Evolutionary conservation across 2,888 invertebrate genomes (phyloP).

Genomic region (Stenichneumon culpator): DNA sequence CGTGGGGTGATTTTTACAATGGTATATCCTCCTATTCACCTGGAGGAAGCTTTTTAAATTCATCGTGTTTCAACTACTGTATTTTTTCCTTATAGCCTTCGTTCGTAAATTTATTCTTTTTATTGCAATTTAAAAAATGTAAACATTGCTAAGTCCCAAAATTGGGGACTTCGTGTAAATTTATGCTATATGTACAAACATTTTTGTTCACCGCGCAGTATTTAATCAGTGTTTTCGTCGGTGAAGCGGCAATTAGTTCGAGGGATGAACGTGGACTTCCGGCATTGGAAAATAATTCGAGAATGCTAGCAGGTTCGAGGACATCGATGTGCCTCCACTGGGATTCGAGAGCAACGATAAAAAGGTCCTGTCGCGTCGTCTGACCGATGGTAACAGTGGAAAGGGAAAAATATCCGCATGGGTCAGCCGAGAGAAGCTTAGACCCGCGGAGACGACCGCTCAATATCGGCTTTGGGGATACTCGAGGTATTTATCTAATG

Average conservation of each 20-base stretch:
- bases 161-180: not conserved
- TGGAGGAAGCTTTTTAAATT: conserved; percentile 13
- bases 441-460: conserved; percentile 79
- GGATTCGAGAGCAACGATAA: conserved; percentile 70
- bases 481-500: conserved; percentile 84
- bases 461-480: conserved; percentile 84
- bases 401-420: conserved; percentile 84
- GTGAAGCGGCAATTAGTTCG: conserved; percentile 36
- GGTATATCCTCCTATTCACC: not conserved
- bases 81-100: no score
- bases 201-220: no score
- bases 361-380: conserved; percentile 53
- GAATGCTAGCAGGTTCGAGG: conserved; percentile 40
- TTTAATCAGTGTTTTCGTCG: not conserved
- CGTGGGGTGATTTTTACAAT: conserved; percentile 46
- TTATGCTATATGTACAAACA: no score
- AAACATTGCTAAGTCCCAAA: no score
- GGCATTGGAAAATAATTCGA: conserved; percentile 60
- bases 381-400: conserved; percentile 47
- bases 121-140: no score
- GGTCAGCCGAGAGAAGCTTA: conserved; percentile 85
- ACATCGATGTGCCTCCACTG: conserved; percentile 58
- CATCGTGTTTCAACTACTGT: not conserved
- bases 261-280: conserved; percentile 29
- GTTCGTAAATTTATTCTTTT: no score